Evolutionary conservation across 2,113 vertebrate species (phyloP).

Genomic region (Camelus bactrianus): DNA sequence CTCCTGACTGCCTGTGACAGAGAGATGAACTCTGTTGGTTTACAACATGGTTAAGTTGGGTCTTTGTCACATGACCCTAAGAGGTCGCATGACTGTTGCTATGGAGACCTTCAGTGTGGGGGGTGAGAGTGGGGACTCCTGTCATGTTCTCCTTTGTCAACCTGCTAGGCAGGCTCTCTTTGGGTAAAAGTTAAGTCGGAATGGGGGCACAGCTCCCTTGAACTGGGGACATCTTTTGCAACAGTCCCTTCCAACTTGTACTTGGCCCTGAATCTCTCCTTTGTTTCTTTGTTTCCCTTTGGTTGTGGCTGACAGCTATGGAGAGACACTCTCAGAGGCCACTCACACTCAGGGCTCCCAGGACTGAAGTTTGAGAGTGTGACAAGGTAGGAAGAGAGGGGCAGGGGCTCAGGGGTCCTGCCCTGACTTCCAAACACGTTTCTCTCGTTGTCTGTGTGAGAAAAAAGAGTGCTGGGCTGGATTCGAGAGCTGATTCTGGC

Average conservation of each 20-base stretch:
- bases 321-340: not conserved
- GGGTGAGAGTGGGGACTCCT: not conserved
- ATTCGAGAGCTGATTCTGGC: not conserved
- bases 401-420: rapidly evolving
- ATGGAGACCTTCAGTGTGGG: not conserved
- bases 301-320: not conserved
- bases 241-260: rapidly evolving
- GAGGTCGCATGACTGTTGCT: not conserved
- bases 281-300: not conserved
- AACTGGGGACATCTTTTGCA: not conserved
- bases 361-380: not conserved
- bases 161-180: not conserved
- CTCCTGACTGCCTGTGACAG: not conserved
- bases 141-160: not conserved
- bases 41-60: not conserved
- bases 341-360: not conserved
- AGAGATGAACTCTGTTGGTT: not conserved
- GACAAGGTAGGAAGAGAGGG: not conserved
- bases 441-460: not conserved
- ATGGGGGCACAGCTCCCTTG: not conserved
- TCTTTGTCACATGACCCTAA: not conserved
- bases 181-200: not conserved
- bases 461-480: not conserved
- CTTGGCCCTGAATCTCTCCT: not conserved
- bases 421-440: not conserved